Conservation (phyloP, 1,140 invertebrate genomes). For the Nymphalis io region DNA sequence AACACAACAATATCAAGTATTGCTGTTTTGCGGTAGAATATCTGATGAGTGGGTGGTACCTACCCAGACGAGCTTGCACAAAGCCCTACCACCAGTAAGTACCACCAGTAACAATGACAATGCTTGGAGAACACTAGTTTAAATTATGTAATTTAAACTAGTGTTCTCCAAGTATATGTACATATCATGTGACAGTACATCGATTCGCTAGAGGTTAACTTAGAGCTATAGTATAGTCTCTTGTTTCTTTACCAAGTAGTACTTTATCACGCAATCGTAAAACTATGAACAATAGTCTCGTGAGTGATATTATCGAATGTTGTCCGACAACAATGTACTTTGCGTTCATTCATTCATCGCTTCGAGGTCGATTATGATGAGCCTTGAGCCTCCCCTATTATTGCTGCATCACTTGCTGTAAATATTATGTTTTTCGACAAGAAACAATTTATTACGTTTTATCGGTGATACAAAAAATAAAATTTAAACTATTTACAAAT, state of each 20-base stretch:
- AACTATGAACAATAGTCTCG: conserved; percentile 46
- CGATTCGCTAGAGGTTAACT: background rate
- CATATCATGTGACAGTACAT: conserved; percentile 2
- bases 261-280: conserved; percentile 39
- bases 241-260: conserved; percentile 18
- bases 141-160: too few species aligned
- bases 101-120: background rate
- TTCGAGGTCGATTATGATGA: conserved; percentile 44
- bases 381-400: conserved; percentile 48
- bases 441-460: too few species aligned
- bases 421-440: conserved; percentile 26
- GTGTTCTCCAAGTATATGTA: too few species aligned
- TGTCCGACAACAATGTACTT: conserved; percentile 48
- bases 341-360: conserved; percentile 47
- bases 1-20: too few species aligned
- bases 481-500: too few species aligned
- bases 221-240: background rate
- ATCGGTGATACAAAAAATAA: too few species aligned
- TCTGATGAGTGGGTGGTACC: too few species aligned
- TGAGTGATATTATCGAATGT: conserved; percentile 47
- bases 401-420: conserved; percentile 34
- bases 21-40: too few species aligned
- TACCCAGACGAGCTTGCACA: too few species aligned
- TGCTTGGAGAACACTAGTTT: background rate
- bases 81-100: too few species aligned